phyloP scores from a whole-genome alignment of 2,797 vertebrate genomes.

The Lacerta agilis region DNA sequence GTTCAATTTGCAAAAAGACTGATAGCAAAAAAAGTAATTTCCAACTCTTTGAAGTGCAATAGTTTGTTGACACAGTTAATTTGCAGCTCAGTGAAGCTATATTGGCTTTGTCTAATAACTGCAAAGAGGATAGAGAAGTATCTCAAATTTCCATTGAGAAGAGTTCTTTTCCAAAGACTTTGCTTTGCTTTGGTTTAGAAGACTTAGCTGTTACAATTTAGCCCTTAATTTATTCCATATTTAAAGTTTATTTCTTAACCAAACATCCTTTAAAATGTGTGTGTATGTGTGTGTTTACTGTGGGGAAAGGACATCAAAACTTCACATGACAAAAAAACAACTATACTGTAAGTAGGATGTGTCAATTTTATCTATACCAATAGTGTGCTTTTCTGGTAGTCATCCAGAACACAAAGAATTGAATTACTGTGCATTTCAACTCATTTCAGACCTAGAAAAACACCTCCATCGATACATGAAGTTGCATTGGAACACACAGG shows the following conservation, averaged over 20 bases:
- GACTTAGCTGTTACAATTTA: neutral
- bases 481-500: neutral
- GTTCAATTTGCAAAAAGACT: neutral
- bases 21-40: conserved; percentile 1
- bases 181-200: neutral
- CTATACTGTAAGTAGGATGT: too few relatives aligned
- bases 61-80: conserved; percentile 15
- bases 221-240: neutral
- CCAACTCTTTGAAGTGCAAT: conserved; percentile 11
- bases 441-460: neutral
- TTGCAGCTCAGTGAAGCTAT: neutral
- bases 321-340: neutral
- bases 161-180: neutral
- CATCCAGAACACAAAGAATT: neutral
- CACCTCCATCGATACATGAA: neutral
- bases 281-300: neutral
- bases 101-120: neutral
- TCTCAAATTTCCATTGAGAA: neutral
- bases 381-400: neutral
- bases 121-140: neutral
- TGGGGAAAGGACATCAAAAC: neutral
- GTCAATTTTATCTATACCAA: neutral
- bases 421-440: neutral
- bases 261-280: neutral
- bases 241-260: neutral